Conservation (phyloP, 2,113 vertebrate genomes). For the Henicopernis longicauda region DNA sequence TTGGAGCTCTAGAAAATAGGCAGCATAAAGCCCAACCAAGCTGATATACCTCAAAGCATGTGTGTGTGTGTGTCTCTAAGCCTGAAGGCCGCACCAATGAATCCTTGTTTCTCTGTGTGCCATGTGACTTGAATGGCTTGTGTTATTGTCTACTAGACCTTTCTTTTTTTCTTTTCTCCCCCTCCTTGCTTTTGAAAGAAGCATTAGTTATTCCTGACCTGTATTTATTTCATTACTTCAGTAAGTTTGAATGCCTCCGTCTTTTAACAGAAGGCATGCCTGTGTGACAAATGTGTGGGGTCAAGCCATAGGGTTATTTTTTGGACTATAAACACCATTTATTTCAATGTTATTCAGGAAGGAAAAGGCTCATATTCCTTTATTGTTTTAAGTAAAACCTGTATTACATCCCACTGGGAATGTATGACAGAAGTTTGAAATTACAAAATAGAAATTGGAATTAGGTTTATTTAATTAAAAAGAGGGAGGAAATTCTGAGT, state of each 20-base stretch:
- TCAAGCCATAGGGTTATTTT: not conserved
- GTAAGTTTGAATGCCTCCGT: not conserved
- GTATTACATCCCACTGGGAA: not conserved
- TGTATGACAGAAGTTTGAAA: not conserved
- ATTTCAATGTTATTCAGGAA: not conserved
- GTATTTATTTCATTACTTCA: not conserved
- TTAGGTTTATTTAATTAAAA: not conserved
- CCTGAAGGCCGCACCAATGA: not conserved
- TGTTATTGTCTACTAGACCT: not conserved
- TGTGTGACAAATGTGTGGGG: not conserved
- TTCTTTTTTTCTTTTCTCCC: not conserved
- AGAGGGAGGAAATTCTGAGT: not conserved
- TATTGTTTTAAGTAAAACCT: not conserved
- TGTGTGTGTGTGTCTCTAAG: not conserved
- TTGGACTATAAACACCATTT: not conserved
- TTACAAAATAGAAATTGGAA: not conserved
- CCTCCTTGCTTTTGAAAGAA: not conserved
- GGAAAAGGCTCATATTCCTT: not conserved
- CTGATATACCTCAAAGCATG: not conserved
- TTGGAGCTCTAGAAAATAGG: not conserved
- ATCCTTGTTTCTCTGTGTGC: not conserved
- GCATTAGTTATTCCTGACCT: not conserved
- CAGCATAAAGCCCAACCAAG: not conserved
- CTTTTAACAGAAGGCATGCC: not conserved
- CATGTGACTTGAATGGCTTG: not conserved